Conservation (phyloP, 2,797 vertebrate genomes). For the Pipistrellus nathusii region DNA sequence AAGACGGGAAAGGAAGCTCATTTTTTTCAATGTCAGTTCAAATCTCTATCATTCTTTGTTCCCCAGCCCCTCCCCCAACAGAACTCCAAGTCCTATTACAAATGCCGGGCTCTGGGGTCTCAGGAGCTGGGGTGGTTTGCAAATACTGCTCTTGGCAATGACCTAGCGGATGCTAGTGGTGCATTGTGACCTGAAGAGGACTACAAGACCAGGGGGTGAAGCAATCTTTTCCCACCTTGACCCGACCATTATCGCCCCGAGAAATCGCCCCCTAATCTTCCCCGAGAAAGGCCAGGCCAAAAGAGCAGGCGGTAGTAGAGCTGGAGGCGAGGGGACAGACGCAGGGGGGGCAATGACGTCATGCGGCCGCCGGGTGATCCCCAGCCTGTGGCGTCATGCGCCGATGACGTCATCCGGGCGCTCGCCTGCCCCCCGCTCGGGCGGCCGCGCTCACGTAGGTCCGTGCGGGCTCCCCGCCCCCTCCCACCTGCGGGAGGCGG, state of each 20-base stretch:
- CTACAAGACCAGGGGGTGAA: background rate
- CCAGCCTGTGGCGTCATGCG: conserved; percentile 59
- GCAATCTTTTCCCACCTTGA: background rate
- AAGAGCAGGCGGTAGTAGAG: accelerated
- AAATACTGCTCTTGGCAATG: background rate
- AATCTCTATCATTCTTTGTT: background rate
- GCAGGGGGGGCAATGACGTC: conserved; percentile 48
- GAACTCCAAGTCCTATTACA: background rate
- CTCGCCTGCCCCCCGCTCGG: background rate
- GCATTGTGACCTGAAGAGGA: background rate
- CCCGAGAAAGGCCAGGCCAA: background rate
- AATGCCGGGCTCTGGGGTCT: background rate
- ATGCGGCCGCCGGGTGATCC: conserved; percentile 53
- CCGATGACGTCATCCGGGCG: conserved; percentile 71
- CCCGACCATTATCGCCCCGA: background rate
- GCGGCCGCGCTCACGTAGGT: conserved; percentile 8
- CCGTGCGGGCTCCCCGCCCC: conserved; percentile 35
- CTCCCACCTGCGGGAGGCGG: conserved; percentile 77
- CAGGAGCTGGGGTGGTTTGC: background rate
- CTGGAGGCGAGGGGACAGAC: accelerated
- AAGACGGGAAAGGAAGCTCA: background rate
- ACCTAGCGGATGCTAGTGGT: background rate
- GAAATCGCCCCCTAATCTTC: background rate
- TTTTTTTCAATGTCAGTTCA: background rate
- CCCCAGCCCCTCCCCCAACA: too few species aligned